These are phyloP conservation scores for Neodiprion lecontei DNA, from an alignment of 1,140 invertebrate species.

Conservation along the genomic window DNA sequence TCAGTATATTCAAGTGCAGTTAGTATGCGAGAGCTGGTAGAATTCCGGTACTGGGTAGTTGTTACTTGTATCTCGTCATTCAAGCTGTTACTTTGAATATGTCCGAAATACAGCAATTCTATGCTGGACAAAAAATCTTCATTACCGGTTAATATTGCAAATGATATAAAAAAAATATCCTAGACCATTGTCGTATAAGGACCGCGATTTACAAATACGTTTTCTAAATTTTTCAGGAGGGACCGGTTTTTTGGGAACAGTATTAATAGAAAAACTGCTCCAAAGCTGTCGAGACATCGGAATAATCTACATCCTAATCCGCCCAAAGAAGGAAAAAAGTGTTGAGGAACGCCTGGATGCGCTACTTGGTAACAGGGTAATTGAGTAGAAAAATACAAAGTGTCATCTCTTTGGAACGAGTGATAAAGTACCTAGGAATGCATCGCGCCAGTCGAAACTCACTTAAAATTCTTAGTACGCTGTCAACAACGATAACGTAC, in stretches of 20 bases:
- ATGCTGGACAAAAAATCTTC: neutral
- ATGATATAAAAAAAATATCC: neutral
- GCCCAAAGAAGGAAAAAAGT: conserved; percentile 67
- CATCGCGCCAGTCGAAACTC: neutral
- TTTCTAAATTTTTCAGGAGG: conserved; percentile 46
- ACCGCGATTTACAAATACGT: neutral
- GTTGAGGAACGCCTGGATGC: conserved; percentile 41
- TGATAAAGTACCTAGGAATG: neutral
- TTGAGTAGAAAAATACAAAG: neutral
- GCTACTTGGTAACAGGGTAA: neutral
- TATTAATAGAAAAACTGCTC: conserved; percentile 67
- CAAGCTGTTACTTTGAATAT: neutral
- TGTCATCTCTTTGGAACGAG: neutral
- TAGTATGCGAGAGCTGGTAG: no score
- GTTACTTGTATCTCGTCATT: no score
- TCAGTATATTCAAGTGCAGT: no score
- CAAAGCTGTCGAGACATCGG: conserved; percentile 71
- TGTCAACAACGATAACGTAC: neutral
- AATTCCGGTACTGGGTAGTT: no score
- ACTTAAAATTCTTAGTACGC: neutral
- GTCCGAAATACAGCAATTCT: neutral
- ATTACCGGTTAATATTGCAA: neutral
- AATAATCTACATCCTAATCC: conserved; percentile 72
- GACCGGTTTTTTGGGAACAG: conserved; percentile 71
- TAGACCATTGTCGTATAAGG: neutral